phyloP scores from a whole-genome alignment of 2,888 invertebrate genomes.

The Laspeyria flexula region DNA sequence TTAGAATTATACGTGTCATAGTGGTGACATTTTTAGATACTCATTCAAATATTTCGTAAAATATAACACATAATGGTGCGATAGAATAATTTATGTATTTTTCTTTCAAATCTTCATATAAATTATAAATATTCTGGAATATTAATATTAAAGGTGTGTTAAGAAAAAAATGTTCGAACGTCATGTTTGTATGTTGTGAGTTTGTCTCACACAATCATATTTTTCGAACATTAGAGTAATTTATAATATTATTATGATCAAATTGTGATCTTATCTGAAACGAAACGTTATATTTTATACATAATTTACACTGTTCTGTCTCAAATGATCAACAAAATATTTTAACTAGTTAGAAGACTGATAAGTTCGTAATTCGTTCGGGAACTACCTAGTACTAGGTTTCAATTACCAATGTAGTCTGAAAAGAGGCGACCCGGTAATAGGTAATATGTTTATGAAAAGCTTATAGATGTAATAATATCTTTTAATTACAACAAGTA shows the following conservation, averaged over 20 bases:
- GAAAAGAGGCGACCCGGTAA: too few relatives aligned
- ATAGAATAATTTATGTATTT: slow-evolving; percentile 9
- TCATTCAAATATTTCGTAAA: slow-evolving; percentile 7
- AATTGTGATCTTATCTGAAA: too few relatives aligned
- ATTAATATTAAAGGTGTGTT: neutral
- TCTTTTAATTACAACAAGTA: too few relatives aligned
- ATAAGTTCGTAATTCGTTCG: too few relatives aligned
- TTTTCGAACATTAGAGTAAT: neutral
- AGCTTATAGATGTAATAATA: too few relatives aligned
- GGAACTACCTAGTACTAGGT: too few relatives aligned
- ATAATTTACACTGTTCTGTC: too few relatives aligned
- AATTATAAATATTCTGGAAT: slow-evolving; percentile 7
- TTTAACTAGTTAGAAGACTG: too few relatives aligned
- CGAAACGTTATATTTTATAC: too few relatives aligned
- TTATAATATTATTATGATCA: neutral
- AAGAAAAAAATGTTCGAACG: neutral
- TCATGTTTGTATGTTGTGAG: neutral
- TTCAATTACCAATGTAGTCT: too few relatives aligned
- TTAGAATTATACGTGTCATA: slow-evolving; percentile 2
- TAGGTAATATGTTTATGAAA: too few relatives aligned
- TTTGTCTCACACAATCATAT: neutral
- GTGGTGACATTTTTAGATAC: slow-evolving; percentile 11
- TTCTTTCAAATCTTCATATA: slow-evolving; percentile 9
- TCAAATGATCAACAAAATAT: too few relatives aligned
- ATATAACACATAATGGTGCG: neutral